Evolutionary conservation across 1,140 invertebrate genomes (phyloP).

Genomic region (Microplitis mediator): DNA sequence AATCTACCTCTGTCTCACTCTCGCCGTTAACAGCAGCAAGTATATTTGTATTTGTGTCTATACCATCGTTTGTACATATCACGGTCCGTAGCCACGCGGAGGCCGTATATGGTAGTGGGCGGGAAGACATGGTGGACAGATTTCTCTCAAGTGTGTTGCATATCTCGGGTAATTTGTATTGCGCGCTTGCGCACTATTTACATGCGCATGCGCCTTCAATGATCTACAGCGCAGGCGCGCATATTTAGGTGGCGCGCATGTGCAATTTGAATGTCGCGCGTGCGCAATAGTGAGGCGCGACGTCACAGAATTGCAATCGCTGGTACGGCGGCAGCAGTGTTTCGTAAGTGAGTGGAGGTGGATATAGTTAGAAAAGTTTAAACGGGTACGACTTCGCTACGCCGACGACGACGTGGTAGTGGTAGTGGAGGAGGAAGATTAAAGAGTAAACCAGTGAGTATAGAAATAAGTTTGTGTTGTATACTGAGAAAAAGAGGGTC

Average conservation of each 20-base stretch:
- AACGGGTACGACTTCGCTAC: too few species aligned
- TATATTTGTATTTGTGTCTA: neutral
- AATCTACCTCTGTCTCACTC: too few species aligned
- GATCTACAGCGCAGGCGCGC: slow-evolving; percentile 18
- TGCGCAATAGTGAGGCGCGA: too few species aligned
- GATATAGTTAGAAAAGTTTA: too few species aligned
- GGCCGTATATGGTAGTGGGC: slow-evolving; percentile 61
- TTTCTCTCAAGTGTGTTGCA: neutral
- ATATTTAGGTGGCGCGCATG: slow-evolving; percentile 14
- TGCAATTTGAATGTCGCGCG: neutral
- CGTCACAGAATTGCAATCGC: too few species aligned
- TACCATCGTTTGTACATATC: slow-evolving; percentile 20
- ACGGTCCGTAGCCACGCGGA: slow-evolving; percentile 45
- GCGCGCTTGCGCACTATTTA: slow-evolving; percentile 29
- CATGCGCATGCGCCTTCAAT: slow-evolving; percentile 23
- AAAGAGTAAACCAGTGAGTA: neutral
- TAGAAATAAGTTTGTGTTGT: too few species aligned
- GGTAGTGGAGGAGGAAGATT: slow-evolving; percentile 9
- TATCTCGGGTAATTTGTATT: slow-evolving; percentile 6
- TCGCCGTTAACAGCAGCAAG: too few species aligned
- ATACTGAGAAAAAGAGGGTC: neutral
- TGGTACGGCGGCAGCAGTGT: too few species aligned
- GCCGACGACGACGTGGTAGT: too few species aligned
- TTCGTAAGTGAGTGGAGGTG: too few species aligned
- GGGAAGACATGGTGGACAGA: slow-evolving; percentile 42